Evolutionary conservation across 2,113 vertebrate species (phyloP).

Genomic region (Antigone vipio): DNA sequence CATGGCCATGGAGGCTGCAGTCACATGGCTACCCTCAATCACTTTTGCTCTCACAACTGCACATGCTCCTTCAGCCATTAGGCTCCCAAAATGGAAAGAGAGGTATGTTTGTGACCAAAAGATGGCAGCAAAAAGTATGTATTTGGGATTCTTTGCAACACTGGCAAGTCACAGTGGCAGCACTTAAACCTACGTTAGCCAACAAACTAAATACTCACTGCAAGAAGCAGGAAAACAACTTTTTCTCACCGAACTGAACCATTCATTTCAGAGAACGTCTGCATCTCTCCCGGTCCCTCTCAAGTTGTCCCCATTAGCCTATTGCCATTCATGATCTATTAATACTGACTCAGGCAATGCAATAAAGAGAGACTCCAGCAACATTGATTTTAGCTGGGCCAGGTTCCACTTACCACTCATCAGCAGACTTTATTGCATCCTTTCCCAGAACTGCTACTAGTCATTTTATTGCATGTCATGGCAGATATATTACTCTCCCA

Average conservation of each 20-base stretch:
- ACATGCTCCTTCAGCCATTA: slow-evolving; percentile 11
- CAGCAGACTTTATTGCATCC: slow-evolving; percentile 66
- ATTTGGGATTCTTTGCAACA: background rate
- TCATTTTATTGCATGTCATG: slow-evolving; percentile 59
- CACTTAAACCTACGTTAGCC: background rate
- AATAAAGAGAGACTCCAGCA: slow-evolving; percentile 64
- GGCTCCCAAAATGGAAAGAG: slow-evolving; percentile 6
- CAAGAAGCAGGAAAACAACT: background rate
- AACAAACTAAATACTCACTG: background rate
- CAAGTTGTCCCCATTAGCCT: slow-evolving; percentile 45
- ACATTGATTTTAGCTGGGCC: slow-evolving; percentile 65
- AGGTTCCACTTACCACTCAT: slow-evolving; percentile 68
- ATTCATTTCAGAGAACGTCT: background rate
- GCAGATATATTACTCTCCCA: slow-evolving; percentile 56
- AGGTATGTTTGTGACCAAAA: slow-evolving; percentile 45
- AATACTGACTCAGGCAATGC: slow-evolving; percentile 54
- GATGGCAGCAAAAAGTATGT: slow-evolving; percentile 64
- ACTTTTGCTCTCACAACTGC: background rate
- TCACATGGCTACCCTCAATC: background rate
- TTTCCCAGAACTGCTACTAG: slow-evolving; percentile 68
- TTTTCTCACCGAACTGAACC: background rate
- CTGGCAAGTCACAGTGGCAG: background rate
- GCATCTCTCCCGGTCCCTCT: background rate
- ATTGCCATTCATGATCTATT: slow-evolving; percentile 64
- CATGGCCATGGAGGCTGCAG: background rate